Evolutionary conservation across 2,113 vertebrate species (phyloP).

Genomic region (Carettochelys insculpta): DNA sequence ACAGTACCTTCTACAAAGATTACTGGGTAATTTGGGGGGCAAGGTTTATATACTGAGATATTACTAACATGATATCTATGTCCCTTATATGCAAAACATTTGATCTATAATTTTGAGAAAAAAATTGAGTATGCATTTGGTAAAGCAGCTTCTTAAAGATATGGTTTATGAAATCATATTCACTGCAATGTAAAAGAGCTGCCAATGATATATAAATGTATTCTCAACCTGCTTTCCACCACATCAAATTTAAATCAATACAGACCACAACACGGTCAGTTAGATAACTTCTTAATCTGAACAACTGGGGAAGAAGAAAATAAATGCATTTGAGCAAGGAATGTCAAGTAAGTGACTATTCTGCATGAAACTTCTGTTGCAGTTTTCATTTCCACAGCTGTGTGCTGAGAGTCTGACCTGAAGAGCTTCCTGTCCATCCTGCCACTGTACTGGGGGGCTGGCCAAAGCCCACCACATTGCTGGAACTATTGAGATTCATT

Average conservation of each 20-base stretch:
- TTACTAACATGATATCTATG: conserved; percentile 88
- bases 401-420: conserved; percentile 97
- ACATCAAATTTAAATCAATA: conserved; percentile 86
- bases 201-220: conserved; percentile 75
- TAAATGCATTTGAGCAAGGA: conserved; percentile 73
- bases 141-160: conserved; percentile 82
- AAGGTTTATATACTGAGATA: conserved; percentile 73
- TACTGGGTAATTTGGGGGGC: conserved; percentile 70
- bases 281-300: conserved; percentile 77
- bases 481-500: conserved; percentile 81
- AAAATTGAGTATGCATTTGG: conserved; percentile 81
- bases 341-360: conserved; percentile 70
- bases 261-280: conserved; percentile 80
- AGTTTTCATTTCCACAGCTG: conserved; percentile 94
- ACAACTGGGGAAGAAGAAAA: conserved; percentile 71
- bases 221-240: conserved; percentile 84
- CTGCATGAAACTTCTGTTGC: conserved; percentile 40
- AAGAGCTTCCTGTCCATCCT: conserved; percentile 84
- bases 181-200: conserved; percentile 73
- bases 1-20: conserved; percentile 84
- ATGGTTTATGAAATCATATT: conserved; percentile 73
- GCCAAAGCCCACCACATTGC: conserved; percentile 73
- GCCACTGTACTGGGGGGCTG: conserved; percentile 84
- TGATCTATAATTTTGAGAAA: conserved; percentile 86
- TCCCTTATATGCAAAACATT: conserved; percentile 87